Evolutionary conservation across 1,140 invertebrate species (phyloP), one percentile per base, ranked within the genome.

Genomic region (Telenomus remus): DNA sequence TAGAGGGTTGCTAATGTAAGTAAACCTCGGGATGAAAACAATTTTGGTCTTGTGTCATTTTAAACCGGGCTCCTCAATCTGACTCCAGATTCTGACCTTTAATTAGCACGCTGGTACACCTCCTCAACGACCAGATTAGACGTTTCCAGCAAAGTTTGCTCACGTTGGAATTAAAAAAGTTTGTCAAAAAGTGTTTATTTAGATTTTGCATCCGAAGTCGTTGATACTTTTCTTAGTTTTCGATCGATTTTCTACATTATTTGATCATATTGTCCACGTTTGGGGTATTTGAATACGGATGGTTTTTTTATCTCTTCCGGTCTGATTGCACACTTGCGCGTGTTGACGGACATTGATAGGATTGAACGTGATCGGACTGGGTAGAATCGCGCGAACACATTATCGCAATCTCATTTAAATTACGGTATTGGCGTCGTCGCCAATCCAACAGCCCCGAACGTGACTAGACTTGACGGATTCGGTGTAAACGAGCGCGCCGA

Each of bases 361-460:
- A 74, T 55, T 44, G 74, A 75, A 79, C 77, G 79, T 80, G 78
- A 78, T 78, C 75, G 69, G 74, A 81, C 74, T 80, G 44, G 46
- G 64, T 49, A 37, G 75, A 72, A 78, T 69, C 42, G 63, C 50
- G 55, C 68, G 56, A 71, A 80, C 70, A 68, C 77, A 77, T 80
- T 78, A 80, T 78, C 76, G 68, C 72, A 79, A 80, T 82, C 76
- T 78, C 75, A 80, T 80, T 80, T 79, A 78, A 81, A 79, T 81
- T 80, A 81, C 75, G 69, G 72, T 69, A 74, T 79, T 63, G 72
- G 59, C 70, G 56, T 74, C 74, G 70, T 78, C 70, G 73, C 39
- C 64, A 69, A 80, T 81, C 72, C 71, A 74, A 80, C 74, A 70
- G 69, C 64, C 54, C 16, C 51, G 65, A 69, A 81, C 80, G 79